Conservation (phyloP, 1,140 invertebrate species). For the Araneus ventricosus region DNA sequence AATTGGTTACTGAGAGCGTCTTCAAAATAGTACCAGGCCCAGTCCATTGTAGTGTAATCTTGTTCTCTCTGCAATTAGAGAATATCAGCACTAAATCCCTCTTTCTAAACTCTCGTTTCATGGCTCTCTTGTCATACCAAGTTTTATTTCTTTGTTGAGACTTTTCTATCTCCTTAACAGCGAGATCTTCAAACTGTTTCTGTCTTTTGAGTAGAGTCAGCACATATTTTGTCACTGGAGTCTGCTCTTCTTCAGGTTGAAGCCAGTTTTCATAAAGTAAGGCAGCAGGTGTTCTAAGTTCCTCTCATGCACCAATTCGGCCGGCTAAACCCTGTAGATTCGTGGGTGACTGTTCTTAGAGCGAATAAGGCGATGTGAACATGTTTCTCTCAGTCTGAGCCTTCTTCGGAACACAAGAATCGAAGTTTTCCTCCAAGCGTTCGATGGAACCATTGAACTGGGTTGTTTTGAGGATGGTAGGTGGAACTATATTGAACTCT, state of each 20-base stretch:
- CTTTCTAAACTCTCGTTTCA: neutral
- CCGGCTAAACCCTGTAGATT: neutral
- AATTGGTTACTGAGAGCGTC: neutral
- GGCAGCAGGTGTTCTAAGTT: neutral
- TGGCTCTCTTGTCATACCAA: slow-evolving; percentile 17
- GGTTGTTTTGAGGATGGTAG: no score
- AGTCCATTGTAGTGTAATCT: neutral
- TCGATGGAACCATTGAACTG: no score
- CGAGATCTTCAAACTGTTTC: neutral
- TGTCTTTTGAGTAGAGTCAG: slow-evolving; percentile 1
- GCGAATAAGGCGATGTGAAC: neutral
- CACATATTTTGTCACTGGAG: neutral
- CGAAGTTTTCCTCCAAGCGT: no score
- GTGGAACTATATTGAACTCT: no score
- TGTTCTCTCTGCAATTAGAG: neutral
- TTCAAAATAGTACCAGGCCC: neutral
- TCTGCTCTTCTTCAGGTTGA: neutral
- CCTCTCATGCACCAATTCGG: slow-evolving; percentile 13
- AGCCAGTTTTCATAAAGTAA: slow-evolving; percentile 32
- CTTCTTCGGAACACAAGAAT: no score
- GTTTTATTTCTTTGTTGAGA: neutral
- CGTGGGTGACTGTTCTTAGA: no score
- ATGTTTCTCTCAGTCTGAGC: no score
- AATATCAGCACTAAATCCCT: slow-evolving; percentile 8
- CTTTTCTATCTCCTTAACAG: neutral